A percentile compares a stretch with the other conserved stretches of the same genome.
phyloP scores from a whole-genome alignment of 2,797 vertebrate genomes.

The Pogoniulus pusillus region DNA sequence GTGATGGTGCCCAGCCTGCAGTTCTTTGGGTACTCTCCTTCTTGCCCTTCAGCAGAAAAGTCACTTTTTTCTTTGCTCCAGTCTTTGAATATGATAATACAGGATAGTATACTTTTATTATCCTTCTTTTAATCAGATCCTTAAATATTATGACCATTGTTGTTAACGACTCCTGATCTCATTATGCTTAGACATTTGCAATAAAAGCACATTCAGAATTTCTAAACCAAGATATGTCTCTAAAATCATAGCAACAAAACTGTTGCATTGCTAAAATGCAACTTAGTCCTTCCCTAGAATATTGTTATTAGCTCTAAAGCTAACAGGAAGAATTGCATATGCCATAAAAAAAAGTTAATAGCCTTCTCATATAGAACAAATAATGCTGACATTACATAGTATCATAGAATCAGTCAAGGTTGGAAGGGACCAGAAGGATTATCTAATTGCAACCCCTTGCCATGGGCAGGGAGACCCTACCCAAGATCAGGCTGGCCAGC shows the following conservation, averaged over 20 bases:
- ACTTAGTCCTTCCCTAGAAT: neutral
- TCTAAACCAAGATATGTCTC: neutral
- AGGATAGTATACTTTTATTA: neutral
- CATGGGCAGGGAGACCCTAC: no score
- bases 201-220: neutral
- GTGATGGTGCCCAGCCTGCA: neutral
- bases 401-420: no score
- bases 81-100: neutral
- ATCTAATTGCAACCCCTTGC: no score
- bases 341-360: neutral
- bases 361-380: neutral
- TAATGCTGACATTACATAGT: neutral
- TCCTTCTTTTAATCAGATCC: neutral
- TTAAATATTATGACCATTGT: neutral
- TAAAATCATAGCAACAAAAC: neutral
- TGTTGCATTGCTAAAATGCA: neutral
- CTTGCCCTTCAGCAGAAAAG: neutral
- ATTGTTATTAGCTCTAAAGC: neutral
- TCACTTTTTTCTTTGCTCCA: neutral
- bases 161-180: neutral
- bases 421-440: no score
- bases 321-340: neutral
- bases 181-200: conserved; percentile 3
- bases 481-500: no score
- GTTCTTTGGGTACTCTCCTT: neutral